Conservation (phyloP, 2,797 vertebrate genomes). For the Girardinus metallicus region DNA sequence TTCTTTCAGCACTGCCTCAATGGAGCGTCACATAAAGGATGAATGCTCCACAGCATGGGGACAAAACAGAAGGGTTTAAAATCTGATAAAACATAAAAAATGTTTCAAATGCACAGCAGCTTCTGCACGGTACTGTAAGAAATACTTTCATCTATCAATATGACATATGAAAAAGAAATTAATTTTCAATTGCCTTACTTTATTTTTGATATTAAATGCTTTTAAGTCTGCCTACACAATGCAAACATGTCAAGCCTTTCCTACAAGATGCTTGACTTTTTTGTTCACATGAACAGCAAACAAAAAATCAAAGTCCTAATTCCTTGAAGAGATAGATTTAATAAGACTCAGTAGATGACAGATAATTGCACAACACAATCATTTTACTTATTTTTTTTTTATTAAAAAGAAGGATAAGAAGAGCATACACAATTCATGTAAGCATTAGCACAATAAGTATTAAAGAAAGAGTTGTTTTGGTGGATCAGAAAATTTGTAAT, state of each 20-base stretch:
- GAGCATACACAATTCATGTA: not conserved
- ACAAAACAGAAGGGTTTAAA: slow-evolving; percentile 15
- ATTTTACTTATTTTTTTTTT: not conserved
- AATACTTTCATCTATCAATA: not conserved
- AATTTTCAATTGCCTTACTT: not conserved
- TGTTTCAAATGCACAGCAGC: not conserved
- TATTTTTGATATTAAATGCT: not conserved
- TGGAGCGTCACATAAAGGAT: slow-evolving; percentile 57
- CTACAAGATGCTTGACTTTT: not conserved
- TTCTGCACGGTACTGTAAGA: not conserved
- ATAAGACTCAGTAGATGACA: not conserved
- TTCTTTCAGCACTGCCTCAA: slow-evolving; percentile 69
- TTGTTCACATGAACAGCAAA: not conserved
- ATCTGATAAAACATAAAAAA: slow-evolving; percentile 7
- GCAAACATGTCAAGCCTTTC: not conserved
- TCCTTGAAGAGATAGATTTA: not conserved
- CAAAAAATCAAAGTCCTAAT: not conserved
- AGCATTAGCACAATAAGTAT: not conserved
- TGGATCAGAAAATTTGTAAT: not conserved
- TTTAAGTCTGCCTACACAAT: not conserved
- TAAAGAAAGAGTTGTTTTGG: not conserved
- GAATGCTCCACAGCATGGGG: slow-evolving; percentile 22
- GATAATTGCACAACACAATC: not conserved
- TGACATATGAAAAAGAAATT: not conserved
- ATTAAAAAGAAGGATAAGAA: not conserved